Conservation (phyloP, 1,140 invertebrate species). For the Drosophila pachea region DNA sequence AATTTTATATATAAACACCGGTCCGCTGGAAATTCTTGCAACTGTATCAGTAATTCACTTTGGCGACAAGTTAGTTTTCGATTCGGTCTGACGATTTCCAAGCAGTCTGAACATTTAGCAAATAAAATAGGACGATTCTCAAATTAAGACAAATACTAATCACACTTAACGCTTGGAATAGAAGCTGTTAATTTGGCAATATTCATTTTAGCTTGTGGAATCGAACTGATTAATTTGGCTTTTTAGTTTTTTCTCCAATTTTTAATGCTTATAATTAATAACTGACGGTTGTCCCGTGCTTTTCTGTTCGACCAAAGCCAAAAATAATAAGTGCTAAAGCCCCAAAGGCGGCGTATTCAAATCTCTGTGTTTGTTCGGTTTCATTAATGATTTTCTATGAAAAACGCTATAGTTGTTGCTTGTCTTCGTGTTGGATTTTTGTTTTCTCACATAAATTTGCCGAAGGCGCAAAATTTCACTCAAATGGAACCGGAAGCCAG, state of each 20-base stretch:
- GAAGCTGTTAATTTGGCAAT: slow-evolving; percentile 60
- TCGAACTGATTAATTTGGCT: slow-evolving; percentile 62
- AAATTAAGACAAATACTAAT: slow-evolving; percentile 39
- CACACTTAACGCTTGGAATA: slow-evolving; percentile 42
- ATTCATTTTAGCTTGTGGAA: slow-evolving; percentile 46
- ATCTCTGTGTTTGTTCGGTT: slow-evolving; percentile 50
- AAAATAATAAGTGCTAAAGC: slow-evolving; percentile 45
- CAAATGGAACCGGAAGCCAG: slow-evolving; percentile 72
- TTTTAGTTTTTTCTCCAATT: slow-evolving; percentile 46
- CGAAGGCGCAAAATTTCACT: slow-evolving; percentile 72
- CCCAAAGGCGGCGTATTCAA: slow-evolving; percentile 66
- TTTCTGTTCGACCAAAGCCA: slow-evolving; percentile 24
- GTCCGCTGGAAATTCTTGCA: not conserved
- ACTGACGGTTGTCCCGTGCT: slow-evolving; percentile 36
- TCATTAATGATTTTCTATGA: slow-evolving; percentile 74
- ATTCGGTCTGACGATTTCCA: slow-evolving; percentile 27
- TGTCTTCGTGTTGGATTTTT: slow-evolving; percentile 27
- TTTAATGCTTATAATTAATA: slow-evolving; percentile 70
- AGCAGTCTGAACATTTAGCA: slow-evolving; percentile 42
- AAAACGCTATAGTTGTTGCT: slow-evolving; percentile 51
- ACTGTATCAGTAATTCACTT: not conserved
- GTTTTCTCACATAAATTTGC: slow-evolving; percentile 75
- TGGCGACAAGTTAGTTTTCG: not conserved
- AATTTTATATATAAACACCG: too few species aligned
- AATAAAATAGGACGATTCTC: slow-evolving; percentile 39